phyloP scores from a whole-genome alignment of 2,888 invertebrate species.

The Athalia cordata region DNA sequence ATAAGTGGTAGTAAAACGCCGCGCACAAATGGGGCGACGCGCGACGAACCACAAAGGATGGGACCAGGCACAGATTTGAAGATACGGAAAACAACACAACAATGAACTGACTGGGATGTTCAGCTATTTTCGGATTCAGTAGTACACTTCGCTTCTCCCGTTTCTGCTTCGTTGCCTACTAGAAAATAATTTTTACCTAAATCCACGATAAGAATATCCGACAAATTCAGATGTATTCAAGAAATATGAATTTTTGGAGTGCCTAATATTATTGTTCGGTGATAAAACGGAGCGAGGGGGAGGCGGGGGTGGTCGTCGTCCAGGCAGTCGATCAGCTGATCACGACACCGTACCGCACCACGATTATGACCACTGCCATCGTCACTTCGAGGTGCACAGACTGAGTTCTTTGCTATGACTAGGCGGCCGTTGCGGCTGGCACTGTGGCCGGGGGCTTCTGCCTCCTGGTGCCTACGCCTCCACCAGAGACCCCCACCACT shows the following conservation, averaged over 20 bases:
- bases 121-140: too few species aligned
- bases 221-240: neutral
- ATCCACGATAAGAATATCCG: too few species aligned
- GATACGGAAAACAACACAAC: too few species aligned
- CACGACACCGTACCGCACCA: slow-evolving; percentile 59
- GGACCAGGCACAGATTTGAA: too few species aligned
- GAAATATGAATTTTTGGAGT: too few species aligned
- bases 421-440: slow-evolving; percentile 35
- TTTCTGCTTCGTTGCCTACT: too few species aligned
- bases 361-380: slow-evolving; percentile 64
- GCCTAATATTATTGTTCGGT: neutral
- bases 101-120: too few species aligned
- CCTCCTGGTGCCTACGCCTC: neutral
- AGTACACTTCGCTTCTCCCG: too few species aligned
- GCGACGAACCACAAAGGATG: slow-evolving; percentile 8
- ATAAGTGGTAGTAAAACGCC: slow-evolving; percentile 57
- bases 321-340: slow-evolving; percentile 64
- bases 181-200: too few species aligned
- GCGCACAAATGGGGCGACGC: slow-evolving; percentile 19
- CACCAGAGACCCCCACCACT: slow-evolving; percentile 15
- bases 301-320: slow-evolving; percentile 51
- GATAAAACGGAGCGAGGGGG: slow-evolving; percentile 8
- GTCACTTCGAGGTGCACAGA: slow-evolving; percentile 62
- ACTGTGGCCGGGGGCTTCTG: slow-evolving; percentile 29
- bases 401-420: slow-evolving; percentile 30